Percentiles rank a stretch among this genome's conserved stretches.
Conservation (phyloP, 2,797 vertebrate genomes). For the Emys orbicularis region DNA sequence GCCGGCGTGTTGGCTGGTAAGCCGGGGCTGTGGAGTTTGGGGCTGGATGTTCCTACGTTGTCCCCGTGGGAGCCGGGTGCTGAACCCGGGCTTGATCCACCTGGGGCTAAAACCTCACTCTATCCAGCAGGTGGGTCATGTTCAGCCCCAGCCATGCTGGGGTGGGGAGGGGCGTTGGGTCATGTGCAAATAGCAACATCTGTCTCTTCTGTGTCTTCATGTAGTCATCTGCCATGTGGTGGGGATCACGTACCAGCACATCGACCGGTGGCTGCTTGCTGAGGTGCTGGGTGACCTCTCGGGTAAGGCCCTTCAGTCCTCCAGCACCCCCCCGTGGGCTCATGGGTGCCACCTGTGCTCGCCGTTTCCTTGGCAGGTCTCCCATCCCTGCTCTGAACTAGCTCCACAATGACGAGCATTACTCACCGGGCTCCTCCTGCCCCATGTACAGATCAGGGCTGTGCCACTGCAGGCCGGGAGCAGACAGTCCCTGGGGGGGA, state of each 20-base stretch:
- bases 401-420: neutral
- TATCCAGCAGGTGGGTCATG: neutral
- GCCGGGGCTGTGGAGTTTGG: neutral
- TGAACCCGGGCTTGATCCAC: neutral
- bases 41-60: no score
- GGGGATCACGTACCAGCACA: conserved; percentile 96
- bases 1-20: no score
- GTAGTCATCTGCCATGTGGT: conserved; percentile 95
- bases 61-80: neutral
- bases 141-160: neutral
- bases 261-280: conserved; percentile 90
- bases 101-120: neutral
- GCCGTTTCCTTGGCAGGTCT: neutral
- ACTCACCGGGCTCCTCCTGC: neutral
- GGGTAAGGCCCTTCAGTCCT: conserved; percentile 79
- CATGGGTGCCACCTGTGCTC: accelerated
- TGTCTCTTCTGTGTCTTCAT: neutral
- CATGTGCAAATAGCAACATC: neutral
- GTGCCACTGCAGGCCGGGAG: no score
- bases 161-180: neutral
- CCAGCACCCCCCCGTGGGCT: accelerated
- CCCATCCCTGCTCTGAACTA: neutral
- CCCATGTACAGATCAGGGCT: no score
- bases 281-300: conserved; percentile 94
- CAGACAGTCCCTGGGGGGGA: no score